phyloP scores from a whole-genome alignment of 2,113 vertebrate genomes.

The Urocitellus parryii region DNA sequence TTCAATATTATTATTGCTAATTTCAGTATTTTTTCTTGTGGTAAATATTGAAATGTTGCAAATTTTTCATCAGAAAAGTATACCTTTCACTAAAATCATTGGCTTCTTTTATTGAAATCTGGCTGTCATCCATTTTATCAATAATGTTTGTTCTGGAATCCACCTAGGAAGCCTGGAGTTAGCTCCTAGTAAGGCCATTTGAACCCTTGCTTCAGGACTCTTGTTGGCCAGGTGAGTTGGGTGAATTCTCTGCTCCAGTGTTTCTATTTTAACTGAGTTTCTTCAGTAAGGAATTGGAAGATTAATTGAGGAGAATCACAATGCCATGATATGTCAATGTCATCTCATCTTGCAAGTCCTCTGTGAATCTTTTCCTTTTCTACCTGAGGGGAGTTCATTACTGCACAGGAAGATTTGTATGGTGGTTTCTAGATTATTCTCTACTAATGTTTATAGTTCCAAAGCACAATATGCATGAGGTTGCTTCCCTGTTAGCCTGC shows the following conservation, averaged over 20 bases:
- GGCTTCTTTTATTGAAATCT: not conserved
- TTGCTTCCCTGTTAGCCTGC: not conserved
- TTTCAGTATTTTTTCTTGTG: not conserved
- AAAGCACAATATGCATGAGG: not conserved
- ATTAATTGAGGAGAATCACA: not conserved
- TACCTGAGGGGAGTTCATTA: not conserved
- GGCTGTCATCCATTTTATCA: not conserved
- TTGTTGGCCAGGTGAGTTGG: not conserved
- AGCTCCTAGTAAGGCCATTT: not conserved
- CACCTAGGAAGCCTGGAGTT: no score
- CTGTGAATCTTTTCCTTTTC: no score
- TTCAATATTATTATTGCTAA: not conserved
- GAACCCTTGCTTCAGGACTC: not conserved
- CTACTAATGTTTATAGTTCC: not conserved
- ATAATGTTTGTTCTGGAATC: not conserved
- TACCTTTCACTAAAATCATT: not conserved
- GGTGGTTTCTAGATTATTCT: not conserved
- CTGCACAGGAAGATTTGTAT: not conserved
- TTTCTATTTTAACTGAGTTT: not conserved
- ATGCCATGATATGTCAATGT: not conserved
- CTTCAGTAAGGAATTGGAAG: not conserved
- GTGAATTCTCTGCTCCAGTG: not conserved
- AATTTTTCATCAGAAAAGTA: not conserved
- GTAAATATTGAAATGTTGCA: not conserved
- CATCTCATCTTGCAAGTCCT: not conserved